phyloP scores from a whole-genome alignment of 1,140 invertebrate genomes.

The Papilio xuthus region DNA sequence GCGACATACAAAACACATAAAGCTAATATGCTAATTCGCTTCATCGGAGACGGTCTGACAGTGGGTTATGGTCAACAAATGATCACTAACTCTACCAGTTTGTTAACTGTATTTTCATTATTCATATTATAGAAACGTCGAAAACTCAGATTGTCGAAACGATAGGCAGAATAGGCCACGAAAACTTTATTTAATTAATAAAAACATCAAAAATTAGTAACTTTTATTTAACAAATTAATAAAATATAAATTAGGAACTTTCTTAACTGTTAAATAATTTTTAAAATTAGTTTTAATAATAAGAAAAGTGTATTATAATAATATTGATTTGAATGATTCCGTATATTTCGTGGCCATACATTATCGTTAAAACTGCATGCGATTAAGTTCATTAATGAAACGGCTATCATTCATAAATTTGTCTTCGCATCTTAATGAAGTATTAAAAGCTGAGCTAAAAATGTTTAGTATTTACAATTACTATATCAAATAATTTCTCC shows the following conservation, averaged over 20 bases:
- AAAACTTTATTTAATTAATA: neutral
- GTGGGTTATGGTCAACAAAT: conserved; percentile 29
- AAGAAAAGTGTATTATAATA: neutral
- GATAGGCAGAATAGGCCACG: neutral
- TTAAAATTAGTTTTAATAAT: neutral
- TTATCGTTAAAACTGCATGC: neutral
- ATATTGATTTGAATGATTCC: neutral
- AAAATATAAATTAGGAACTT: neutral
- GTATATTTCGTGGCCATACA: neutral
- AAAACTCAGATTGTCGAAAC: neutral
- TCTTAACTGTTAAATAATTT: neutral
- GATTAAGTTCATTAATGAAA: conserved; percentile 25
- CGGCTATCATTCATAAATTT: conserved; percentile 39
- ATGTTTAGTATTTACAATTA: neutral
- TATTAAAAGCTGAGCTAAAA: conserved; percentile 19
- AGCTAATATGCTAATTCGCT: conserved; percentile 52
- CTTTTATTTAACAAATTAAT: neutral
- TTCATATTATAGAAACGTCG: conserved; percentile 24
- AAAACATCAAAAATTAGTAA: neutral
- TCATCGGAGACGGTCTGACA: conserved; percentile 42
- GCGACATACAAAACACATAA: conserved; percentile 34
- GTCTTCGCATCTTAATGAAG: conserved; percentile 36
- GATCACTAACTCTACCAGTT: conserved; percentile 31
- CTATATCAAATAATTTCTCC: neutral
- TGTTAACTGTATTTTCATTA: conserved; percentile 32